Conservation (phyloP, 2,888 invertebrate genomes). For the Lycia hirtaria region DNA sequence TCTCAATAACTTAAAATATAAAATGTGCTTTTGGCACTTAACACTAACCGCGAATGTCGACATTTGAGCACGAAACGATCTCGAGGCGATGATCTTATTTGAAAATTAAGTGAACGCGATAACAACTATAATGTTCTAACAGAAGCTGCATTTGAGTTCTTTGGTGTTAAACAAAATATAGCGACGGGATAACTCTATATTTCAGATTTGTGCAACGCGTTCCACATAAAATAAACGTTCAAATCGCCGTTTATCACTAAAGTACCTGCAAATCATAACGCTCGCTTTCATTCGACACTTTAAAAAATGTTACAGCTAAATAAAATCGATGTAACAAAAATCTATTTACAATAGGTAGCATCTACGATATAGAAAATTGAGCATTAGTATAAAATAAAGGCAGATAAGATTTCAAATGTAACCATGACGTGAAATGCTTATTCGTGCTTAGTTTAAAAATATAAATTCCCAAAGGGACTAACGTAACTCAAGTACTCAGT, state of each 20-base stretch:
- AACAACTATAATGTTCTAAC: constrained; percentile 24
- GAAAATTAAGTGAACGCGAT: constrained; percentile 32
- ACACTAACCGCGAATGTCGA: constrained; percentile 59
- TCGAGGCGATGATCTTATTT: constrained; percentile 28
- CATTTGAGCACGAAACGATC: constrained; percentile 35
- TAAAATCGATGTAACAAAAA: constrained; percentile 72
- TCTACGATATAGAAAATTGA: constrained; percentile 74
- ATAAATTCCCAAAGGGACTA: constrained; percentile 58
- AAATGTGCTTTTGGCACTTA: constrained; percentile 81
- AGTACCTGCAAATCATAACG: constrained; percentile 18
- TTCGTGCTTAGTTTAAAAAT: constrained; percentile 58
- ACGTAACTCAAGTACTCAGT: constrained; percentile 78
- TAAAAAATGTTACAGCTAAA: constrained; percentile 36
- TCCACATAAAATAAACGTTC: constrained; percentile 32
- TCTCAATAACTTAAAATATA: constrained; percentile 75
- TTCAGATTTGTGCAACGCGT: constrained; percentile 39
- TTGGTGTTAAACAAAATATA: constrained; percentile 62
- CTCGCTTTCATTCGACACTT: constrained; percentile 26
- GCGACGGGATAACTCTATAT: constrained; percentile 23
- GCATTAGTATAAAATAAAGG: constrained; percentile 80
- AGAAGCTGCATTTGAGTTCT: constrained; percentile 60
- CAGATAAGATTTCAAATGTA: constrained; percentile 68
- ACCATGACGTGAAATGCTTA: constrained; percentile 72
- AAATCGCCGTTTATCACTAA: constrained; percentile 22
- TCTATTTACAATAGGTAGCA: constrained; percentile 72